Percentiles rank a stretch among this genome's conserved stretches.
Evolutionary conservation across 2,113 vertebrate species (phyloP).

Genomic region (Echinops telfairi): DNA sequence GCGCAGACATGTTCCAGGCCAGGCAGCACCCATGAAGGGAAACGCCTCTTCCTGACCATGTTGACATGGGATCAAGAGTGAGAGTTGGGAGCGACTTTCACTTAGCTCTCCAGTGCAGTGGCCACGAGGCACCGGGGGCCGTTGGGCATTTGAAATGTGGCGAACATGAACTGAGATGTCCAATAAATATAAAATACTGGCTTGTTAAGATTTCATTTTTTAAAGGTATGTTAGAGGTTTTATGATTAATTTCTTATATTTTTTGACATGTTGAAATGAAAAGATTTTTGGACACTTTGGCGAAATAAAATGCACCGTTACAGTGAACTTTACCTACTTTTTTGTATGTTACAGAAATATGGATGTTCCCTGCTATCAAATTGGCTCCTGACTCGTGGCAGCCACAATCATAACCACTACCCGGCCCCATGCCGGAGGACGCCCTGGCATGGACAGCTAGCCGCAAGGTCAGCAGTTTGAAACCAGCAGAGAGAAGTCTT

Average conservation of each 20-base stretch:
- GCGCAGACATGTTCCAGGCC: neutral
- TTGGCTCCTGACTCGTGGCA: neutral
- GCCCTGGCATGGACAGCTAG: too few relatives aligned
- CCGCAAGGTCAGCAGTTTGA: too few relatives aligned
- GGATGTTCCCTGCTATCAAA: neutral
- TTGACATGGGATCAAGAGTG: neutral
- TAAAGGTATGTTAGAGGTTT: neutral
- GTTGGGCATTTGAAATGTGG: neutral
- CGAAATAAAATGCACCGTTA: neutral
- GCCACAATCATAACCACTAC: too few relatives aligned
- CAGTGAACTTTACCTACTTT: neutral
- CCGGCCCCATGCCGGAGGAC: neutral
- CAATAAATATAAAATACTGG: neutral
- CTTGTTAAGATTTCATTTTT: slow-evolving; percentile 6
- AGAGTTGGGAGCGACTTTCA: neutral
- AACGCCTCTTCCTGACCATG: neutral
- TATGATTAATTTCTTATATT: neutral
- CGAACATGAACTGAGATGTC: too few relatives aligned
- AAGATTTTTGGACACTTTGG: neutral
- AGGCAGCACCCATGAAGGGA: rapidly evolving
- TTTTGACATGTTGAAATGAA: neutral
- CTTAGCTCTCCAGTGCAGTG: rapidly evolving
- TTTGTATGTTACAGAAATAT: neutral
- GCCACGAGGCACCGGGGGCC: neutral
- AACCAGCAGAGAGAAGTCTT: too few relatives aligned